Conservation (phyloP, 2,797 vertebrate species). For the Anas bernieri region DNA sequence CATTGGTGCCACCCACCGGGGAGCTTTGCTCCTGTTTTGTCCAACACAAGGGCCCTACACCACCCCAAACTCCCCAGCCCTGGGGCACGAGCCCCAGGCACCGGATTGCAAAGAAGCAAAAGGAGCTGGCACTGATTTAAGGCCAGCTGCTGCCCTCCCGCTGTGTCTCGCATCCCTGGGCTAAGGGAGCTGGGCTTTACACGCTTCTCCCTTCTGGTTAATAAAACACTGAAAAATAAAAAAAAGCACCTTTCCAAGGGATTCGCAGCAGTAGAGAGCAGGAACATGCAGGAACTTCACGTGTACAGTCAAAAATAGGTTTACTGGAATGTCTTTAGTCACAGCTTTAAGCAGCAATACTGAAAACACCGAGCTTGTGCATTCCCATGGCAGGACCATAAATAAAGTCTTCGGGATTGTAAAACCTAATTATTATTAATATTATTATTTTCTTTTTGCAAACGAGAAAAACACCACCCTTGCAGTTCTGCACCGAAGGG, state of each 20-base stretch:
- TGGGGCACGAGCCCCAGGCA: background rate
- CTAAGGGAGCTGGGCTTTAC: background rate
- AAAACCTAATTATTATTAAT: conserved; percentile 22
- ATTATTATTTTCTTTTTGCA: background rate
- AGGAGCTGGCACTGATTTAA: background rate
- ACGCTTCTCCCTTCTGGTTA: background rate
- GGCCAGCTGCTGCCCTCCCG: background rate
- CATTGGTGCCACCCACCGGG: background rate
- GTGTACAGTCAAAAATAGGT: conserved; percentile 75
- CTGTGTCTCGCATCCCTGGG: background rate
- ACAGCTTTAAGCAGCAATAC: conserved; percentile 72
- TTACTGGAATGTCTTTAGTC: conserved; percentile 80
- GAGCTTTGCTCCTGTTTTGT: background rate
- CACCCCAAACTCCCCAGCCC: background rate
- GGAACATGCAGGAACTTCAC: background rate
- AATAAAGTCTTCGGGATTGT: conserved; percentile 43
- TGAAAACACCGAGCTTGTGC: conserved; percentile 70
- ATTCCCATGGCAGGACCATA: conserved; percentile 59
- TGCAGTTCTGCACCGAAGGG: background rate
- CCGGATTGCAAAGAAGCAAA: background rate
- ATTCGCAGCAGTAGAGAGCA: background rate
- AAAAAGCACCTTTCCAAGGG: background rate
- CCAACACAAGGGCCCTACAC: background rate
- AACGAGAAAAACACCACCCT: conserved; percentile 15
- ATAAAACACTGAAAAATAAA: background rate